Evolutionary conservation across 2,888 invertebrate genomes (phyloP), one percentile per base, ranked within the genome.

Genomic region (Amphipyra berbera): DNA sequence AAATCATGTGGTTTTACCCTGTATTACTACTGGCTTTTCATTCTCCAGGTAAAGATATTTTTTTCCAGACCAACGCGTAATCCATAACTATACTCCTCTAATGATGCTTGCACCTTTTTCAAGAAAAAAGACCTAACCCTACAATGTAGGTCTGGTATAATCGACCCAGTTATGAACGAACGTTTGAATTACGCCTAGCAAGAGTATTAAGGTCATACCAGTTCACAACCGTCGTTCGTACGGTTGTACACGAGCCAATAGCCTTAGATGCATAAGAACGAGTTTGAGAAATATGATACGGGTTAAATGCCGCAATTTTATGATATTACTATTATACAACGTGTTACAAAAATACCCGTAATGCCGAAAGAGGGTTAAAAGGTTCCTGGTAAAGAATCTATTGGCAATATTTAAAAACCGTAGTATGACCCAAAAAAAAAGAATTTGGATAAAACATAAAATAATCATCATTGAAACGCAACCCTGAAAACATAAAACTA

Each of bases 181-280:
- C 60, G 61, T 67, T 49, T 53, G 48, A 75, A 61, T 70, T 54
- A 67, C 61, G 46, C 33, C 40, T 14, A 55, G 59, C 62, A 66
- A 67, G 60, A 59, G 57, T 70, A 75, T 75, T 73, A 75, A 12
- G 61, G 68, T 73, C 64, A 66, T 45, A 6, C 62, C 38, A 66
- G 57, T 66, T 67, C 59, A 49, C 21, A 21, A 21, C 21, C 21
- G 21, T 21, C 21, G 21, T 21, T 21, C 21, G 21, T 57, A 58
- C 53, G 35, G n/a, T 45, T 21, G 45, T 9, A 47, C 58, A 48
- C 62, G 57, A 56, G 68, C 62, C 62, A 61, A 67, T 57, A 57
- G 59, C 61, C 69, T 64, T 55, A 50, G 6, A 55, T 46, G 37
- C 37, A 38, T 30, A 4, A 46, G 9, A 35, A 35, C 35, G 37